A percentile compares a stretch with the other conserved stretches of the same genome.
Conservation (phyloP, 2,797 vertebrate species). For the Hafferia zeledoni region DNA sequence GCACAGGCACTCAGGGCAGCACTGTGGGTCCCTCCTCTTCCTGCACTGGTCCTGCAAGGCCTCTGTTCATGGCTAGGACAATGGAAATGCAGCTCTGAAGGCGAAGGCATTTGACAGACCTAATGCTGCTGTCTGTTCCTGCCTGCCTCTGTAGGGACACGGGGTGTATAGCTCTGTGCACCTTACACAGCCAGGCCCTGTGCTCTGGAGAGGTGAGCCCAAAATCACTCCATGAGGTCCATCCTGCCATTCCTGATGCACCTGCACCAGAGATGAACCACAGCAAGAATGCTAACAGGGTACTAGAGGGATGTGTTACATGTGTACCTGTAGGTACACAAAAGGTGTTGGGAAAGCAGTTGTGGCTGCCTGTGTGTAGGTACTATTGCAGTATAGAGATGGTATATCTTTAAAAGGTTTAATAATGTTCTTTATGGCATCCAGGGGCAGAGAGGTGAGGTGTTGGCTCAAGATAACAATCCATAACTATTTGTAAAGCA, state of each 20-base stretch:
- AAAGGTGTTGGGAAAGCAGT: not conserved
- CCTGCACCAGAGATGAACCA: not conserved
- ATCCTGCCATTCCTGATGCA: fast-evolving
- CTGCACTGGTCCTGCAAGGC: not conserved
- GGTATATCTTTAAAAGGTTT: not conserved
- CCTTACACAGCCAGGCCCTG: not conserved
- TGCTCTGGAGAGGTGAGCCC: not conserved
- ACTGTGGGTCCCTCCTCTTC: not conserved
- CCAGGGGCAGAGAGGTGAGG: not conserved
- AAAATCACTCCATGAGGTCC: not conserved
- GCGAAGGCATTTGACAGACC: not conserved
- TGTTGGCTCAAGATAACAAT: not conserved
- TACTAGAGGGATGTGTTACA: no score
- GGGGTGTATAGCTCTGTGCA: not conserved
- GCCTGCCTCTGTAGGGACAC: not conserved
- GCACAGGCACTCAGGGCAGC: not conserved
- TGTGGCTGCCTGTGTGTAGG: not conserved
- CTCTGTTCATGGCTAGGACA: fast-evolving
- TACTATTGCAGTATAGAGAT: no score
- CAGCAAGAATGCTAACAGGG: not conserved
- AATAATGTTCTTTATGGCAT: not conserved
- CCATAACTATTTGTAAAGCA: not conserved
- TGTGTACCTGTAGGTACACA: not conserved
- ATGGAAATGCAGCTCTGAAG: not conserved
- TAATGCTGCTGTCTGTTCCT: not conserved